A percentile compares a stretch with the other conserved stretches of the same genome.
Evolutionary conservation across 2,888 invertebrate genomes (phyloP).

Genomic region (Syritta pipiens): DNA sequence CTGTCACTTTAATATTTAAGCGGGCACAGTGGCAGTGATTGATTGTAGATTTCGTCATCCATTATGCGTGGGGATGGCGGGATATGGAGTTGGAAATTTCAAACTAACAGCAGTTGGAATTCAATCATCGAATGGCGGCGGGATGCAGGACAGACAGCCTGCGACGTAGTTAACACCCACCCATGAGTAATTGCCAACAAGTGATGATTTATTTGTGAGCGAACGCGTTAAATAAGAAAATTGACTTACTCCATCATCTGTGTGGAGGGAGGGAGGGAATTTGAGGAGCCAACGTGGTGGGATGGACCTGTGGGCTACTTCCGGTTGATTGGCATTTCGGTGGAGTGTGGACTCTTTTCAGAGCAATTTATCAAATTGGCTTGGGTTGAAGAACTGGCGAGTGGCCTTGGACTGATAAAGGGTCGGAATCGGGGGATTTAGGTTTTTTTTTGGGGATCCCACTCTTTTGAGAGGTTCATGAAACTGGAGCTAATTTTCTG

Average conservation of each 20-base stretch:
- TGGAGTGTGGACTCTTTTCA: conserved; percentile 20
- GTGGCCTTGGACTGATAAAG: conserved; percentile 16
- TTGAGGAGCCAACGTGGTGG: neutral
- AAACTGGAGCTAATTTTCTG: no score
- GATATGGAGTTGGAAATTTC: conserved; percentile 48
- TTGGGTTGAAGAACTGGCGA: conserved; percentile 1
- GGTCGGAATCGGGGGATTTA: no score
- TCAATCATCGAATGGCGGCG: conserved; percentile 37
- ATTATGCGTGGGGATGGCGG: conserved; percentile 55
- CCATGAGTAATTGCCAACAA: conserved; percentile 64
- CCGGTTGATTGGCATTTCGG: conserved; percentile 46
- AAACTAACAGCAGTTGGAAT: conserved; percentile 40
- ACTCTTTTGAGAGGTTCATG: no score
- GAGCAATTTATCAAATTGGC: conserved; percentile 36
- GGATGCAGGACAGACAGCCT: neutral
- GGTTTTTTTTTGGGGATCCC: no score
- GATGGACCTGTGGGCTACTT: conserved; percentile 35
- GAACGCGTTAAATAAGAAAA: conserved; percentile 65
- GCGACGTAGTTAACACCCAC: conserved; percentile 52
- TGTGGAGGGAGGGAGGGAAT: conserved; percentile 2
- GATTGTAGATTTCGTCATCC: conserved; percentile 62
- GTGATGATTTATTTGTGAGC: conserved; percentile 64
- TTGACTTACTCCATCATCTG: conserved; percentile 64
- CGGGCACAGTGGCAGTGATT: conserved; percentile 64
- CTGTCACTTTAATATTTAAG: conserved; percentile 54